Conservation (phyloP, 2,797 vertebrate genomes). For the Coregonus suidteri region DNA sequence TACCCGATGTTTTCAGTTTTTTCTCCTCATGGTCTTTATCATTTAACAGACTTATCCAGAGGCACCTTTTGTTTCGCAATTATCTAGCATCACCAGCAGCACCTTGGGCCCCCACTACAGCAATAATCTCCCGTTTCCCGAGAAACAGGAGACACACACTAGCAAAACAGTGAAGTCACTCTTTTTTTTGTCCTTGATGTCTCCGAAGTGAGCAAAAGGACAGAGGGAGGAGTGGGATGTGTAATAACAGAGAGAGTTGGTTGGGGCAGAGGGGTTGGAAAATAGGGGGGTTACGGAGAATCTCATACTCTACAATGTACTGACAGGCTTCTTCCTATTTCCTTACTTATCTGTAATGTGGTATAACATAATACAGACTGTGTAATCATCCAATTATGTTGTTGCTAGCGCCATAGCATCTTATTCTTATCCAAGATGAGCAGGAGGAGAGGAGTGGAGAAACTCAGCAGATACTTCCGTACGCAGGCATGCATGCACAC, state of each 20-base stretch:
- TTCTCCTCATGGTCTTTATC: not conserved
- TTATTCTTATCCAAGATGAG: slow-evolving; percentile 35
- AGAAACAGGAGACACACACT: slow-evolving; percentile 70
- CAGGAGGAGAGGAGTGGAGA: slow-evolving; percentile 37
- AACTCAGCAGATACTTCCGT: slow-evolving; percentile 31
- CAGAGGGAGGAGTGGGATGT: slow-evolving; percentile 26
- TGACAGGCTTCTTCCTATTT: slow-evolving; percentile 26
- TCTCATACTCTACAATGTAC: slow-evolving; percentile 26
- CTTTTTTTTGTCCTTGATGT: slow-evolving; percentile 65
- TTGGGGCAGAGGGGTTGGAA: slow-evolving; percentile 1
- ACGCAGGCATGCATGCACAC: slow-evolving; percentile 12
- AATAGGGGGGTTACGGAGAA: slow-evolving; percentile 27
- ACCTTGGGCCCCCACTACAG: slow-evolving; percentile 60
- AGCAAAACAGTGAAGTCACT: slow-evolving; percentile 69
- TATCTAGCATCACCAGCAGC: slow-evolving; percentile 64
- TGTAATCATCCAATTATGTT: slow-evolving; percentile 47
- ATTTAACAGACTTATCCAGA: slow-evolving; percentile 40
- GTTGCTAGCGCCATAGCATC: slow-evolving; percentile 34
- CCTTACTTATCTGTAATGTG: slow-evolving; percentile 21
- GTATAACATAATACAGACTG: slow-evolving; percentile 41
- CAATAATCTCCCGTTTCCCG: slow-evolving; percentile 66
- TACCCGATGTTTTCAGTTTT: not conserved
- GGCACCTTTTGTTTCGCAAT: slow-evolving; percentile 62
- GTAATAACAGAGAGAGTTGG: not conserved
- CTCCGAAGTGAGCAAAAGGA: slow-evolving; percentile 42